Evolutionary conservation across 2,113 vertebrate species (phyloP), one percentile per base, ranked within the genome.

Genomic region (Gasterosteus aculeatus): DNA sequence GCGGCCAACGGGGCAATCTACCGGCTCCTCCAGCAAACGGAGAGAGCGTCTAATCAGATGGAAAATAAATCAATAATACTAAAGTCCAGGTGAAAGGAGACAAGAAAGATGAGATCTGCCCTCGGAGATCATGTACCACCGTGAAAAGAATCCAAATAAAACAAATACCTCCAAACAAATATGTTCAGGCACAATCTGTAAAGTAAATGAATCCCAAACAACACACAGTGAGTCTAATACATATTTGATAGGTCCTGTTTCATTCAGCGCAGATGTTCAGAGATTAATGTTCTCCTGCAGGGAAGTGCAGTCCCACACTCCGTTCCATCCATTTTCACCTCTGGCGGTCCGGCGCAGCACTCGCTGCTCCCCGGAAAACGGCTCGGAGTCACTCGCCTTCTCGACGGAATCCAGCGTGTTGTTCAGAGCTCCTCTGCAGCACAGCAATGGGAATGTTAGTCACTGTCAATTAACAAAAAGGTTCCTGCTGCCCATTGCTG

Each of bases 11-110:
- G 8, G 9, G 7, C 41, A 2, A 5, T 63, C 72, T 41, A 14
- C 19, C 18, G 7, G 10, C 19, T 49, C 31, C 44, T 70, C 53
- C 10, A 57, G 49, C 41, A 47, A 69, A 61, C 11, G 0, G 38
- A 51, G 31, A 33, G 42, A 61, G 64, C 31, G 22, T 38, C 7
- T 29, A 33, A 75, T 74, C 47, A 60, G 42, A 58, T 72, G 33
- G 63, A 66, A 56, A 39, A 53, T 11, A 12, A 77, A 75, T 71
- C 54, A 58, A 62, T 77, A 60, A 56, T 0, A 41, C 46, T 61
- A 58, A 72, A 59, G 51, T 72, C 35, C 18, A 51, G 16, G 31
- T 60, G 33, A 53, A 59, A 16, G 2, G 41, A 57, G 29, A 19
- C 6, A 12, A 47, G 16, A 39, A 38, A 53, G 31, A n/a, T 9